Conservation (phyloP, 2,888 invertebrate genomes). For the Endotricha flammealis region DNA sequence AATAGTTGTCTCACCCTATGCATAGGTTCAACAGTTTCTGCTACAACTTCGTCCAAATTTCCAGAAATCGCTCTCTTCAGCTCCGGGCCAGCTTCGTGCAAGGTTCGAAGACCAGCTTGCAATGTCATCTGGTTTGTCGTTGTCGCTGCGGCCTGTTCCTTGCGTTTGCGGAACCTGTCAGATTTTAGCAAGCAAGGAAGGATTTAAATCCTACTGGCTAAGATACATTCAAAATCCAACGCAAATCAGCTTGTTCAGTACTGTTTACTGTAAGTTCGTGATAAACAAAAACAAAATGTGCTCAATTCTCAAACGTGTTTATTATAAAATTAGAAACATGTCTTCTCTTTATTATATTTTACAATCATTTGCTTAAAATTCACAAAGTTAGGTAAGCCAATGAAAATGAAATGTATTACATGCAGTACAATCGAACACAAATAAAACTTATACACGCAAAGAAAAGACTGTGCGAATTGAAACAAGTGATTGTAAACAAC, state of each 20-base stretch:
- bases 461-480: conserved; percentile 34
- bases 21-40: conserved; percentile 97
- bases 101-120: conserved; percentile 95
- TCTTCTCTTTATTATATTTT: conserved; percentile 40
- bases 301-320: conserved; percentile 7
- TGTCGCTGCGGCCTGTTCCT: conserved; percentile 85
- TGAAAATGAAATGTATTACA: conserved; percentile 21
- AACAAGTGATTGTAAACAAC: conserved; percentile 55
- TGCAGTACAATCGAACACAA: conserved; percentile 44
- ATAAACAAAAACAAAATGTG: conserved; percentile 7
- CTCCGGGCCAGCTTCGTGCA: conserved; percentile 99
- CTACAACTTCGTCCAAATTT: conserved; percentile 94
- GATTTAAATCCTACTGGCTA: not conserved
- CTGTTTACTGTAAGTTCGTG: conserved; percentile 5
- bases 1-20: conserved; percentile 96
- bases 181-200: conserved; percentile 11
- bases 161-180: conserved; percentile 93
- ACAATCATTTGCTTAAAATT: conserved; percentile 36
- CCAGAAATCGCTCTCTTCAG: conserved; percentile 98
- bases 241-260: conserved; percentile 2
- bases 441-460: conserved; percentile 25
- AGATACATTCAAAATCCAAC: conserved; percentile 1
- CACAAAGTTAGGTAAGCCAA: conserved; percentile 24
- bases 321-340: conserved; percentile 33
- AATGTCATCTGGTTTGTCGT: conserved; percentile 88